These are phyloP conservation scores for Acipenser ruthenus DNA, from an alignment of 2,797 vertebrate species.

Conservation along the genomic window DNA sequence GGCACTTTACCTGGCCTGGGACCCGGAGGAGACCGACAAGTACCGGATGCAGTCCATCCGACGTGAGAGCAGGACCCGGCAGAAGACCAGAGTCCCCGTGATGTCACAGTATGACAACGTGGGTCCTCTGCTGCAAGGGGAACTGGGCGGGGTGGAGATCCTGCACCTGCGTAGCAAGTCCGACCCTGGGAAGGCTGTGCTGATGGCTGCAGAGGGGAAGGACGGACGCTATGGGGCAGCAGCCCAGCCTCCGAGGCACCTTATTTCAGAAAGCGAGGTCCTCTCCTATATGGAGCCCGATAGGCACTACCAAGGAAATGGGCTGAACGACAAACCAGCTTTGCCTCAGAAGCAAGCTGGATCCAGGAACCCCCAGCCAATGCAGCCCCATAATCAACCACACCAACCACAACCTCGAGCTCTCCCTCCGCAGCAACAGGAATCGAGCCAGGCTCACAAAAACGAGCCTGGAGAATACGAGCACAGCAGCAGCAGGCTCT, in stretches of 20 bases:
- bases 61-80: constrained; percentile 79
- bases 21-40: constrained; percentile 82
- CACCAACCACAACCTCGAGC: constrained; percentile 32
- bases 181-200: constrained; percentile 83
- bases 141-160: constrained; percentile 71
- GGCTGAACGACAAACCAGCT: constrained; percentile 59
- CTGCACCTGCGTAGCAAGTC: constrained; percentile 89
- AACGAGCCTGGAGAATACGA: constrained; percentile 65
- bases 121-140: constrained; percentile 62
- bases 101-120: constrained; percentile 95
- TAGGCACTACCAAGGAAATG: constrained; percentile 60
- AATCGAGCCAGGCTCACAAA: constrained; percentile 64
- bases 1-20: constrained; percentile 75
- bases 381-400: neutral
- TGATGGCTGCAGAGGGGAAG: constrained; percentile 73
- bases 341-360: constrained; percentile 70
- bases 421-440: constrained; percentile 53
- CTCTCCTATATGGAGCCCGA: constrained; percentile 78
- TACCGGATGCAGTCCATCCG: constrained; percentile 87
- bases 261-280: constrained; percentile 67
- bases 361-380: constrained; percentile 59
- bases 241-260: constrained; percentile 52
- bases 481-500: constrained; percentile 39
- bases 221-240: constrained; percentile 64
- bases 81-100: constrained; percentile 78